Evolutionary conservation across 1,140 invertebrate genomes (phyloP).

Genomic region (Drosophila simulans): DNA sequence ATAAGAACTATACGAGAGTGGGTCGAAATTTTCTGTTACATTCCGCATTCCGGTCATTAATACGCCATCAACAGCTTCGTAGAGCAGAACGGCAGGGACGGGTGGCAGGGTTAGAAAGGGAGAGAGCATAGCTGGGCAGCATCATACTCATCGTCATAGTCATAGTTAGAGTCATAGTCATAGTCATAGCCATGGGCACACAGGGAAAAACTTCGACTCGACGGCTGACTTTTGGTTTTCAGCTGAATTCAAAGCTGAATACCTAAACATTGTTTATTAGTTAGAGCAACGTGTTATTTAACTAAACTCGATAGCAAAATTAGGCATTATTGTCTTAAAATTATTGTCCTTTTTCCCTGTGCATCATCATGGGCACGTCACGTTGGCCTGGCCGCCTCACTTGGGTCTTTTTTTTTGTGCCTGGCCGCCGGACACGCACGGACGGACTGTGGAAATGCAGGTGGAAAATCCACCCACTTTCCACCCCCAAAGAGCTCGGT

Average conservation of each 20-base stretch:
- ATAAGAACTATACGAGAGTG: conserved; percentile 23
- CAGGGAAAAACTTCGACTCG: neutral
- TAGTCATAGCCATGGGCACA: neutral
- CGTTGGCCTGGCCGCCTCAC: conserved; percentile 16
- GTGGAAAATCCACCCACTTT: conserved; percentile 15
- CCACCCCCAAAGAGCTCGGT: neutral
- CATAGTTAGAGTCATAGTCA: conserved; percentile 7
- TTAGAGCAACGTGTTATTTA: no score
- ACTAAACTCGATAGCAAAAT: no score
- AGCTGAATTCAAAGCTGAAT: no score
- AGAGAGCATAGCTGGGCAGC: conserved; percentile 23
- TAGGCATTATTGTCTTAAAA: no score
- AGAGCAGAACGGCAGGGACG: neutral
- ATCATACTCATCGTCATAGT: conserved; percentile 13
- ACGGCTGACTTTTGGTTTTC: no score
- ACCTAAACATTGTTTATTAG: no score
- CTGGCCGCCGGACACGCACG: conserved; percentile 60
- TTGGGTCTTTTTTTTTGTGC: conserved; percentile 25
- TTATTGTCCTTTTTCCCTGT: neutral
- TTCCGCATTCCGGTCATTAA: conserved; percentile 81
- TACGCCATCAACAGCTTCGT: conserved; percentile 67
- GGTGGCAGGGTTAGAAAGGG: conserved; percentile 13
- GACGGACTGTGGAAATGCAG: conserved; percentile 68
- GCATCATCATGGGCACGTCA: conserved; percentile 45
- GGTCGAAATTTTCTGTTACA: conserved; percentile 62